These are phyloP conservation scores for Psittacula echo DNA, from an alignment of 2,797 vertebrate species.

Conservation along the genomic window DNA sequence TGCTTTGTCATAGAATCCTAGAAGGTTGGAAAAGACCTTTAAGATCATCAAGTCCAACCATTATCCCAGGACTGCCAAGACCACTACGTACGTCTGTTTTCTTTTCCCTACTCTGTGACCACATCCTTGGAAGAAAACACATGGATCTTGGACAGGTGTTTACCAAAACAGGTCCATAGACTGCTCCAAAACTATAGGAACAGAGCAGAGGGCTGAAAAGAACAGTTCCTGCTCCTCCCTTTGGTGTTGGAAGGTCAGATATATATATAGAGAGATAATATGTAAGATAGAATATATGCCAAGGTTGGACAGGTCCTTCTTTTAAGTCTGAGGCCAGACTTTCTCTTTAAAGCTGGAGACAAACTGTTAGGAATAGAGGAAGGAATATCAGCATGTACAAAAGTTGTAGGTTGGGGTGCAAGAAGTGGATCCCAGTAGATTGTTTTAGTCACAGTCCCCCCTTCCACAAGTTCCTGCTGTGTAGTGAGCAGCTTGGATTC, in stretches of 20 bases:
- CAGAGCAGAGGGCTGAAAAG: neutral
- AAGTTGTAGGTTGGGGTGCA: neutral
- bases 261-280: neutral
- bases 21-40: neutral
- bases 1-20: neutral
- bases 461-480: neutral
- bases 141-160: neutral
- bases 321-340: neutral
- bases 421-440: neutral
- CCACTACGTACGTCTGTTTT: neutral
- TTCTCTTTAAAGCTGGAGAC: neutral
- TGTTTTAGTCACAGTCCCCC: neutral
- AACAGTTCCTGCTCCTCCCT: neutral
- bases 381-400: neutral
- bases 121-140: neutral
- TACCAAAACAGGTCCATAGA: neutral
- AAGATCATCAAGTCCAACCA: neutral
- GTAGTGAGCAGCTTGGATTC: neutral
- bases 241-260: neutral
- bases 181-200: neutral
- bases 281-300: neutral
- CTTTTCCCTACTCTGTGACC: neutral
- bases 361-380: neutral
- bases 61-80: neutral
- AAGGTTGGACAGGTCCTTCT: neutral